Evolutionary conservation across 2,888 invertebrate genomes (phyloP).

Genomic region (Oasisia sp.): DNA sequence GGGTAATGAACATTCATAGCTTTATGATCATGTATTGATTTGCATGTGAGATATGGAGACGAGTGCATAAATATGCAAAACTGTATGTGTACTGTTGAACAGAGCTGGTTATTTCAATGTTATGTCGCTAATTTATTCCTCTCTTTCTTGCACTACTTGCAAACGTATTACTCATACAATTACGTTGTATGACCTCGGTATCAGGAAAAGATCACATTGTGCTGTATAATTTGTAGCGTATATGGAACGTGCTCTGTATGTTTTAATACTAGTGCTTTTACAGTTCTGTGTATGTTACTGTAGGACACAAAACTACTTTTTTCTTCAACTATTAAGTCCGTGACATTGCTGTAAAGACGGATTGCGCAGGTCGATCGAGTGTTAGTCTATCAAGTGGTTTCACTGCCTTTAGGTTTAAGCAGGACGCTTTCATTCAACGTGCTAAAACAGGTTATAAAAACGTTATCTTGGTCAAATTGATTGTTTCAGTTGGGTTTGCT

Average conservation of each 20-base stretch:
- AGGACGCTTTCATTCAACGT: not conserved
- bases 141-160: not conserved
- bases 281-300: constrained; percentile 11
- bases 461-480: not conserved
- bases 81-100: not conserved
- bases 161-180: not conserved
- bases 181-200: not conserved
- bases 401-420: not conserved
- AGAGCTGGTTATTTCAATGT: not conserved
- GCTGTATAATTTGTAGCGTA: not conserved
- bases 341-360: not conserved
- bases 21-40: not conserved
- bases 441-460: not conserved
- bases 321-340: not conserved
- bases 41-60: not conserved
- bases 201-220: not conserved
- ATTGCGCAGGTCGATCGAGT: not conserved
- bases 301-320: not conserved
- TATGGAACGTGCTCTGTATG: not conserved
- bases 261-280: constrained; percentile 17
- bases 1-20: not conserved
- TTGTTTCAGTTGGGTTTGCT: not conserved
- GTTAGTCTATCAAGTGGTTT: not conserved
- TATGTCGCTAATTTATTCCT: constrained; percentile 13
- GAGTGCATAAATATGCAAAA: not conserved